Evolutionary conservation across 2,888 invertebrate genomes (phyloP).

Genomic region (Tethea ocularis): DNA sequence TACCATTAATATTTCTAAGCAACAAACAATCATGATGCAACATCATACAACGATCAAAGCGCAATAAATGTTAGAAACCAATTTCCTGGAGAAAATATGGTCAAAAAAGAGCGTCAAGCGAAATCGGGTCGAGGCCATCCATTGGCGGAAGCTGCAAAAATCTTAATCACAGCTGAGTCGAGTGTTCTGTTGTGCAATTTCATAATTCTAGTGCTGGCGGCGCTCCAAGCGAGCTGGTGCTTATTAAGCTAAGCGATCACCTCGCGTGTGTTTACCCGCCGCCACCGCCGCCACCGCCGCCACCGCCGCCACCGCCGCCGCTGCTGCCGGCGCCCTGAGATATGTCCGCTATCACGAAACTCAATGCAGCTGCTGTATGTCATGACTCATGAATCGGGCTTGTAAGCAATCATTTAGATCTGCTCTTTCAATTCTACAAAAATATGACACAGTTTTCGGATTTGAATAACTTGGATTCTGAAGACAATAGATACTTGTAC

Average conservation of each 20-base stretch:
- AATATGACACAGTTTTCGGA: too few relatives aligned
- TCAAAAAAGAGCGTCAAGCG: slow-evolving; percentile 24
- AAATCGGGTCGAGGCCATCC: slow-evolving; percentile 24
- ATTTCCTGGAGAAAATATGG: slow-evolving; percentile 26
- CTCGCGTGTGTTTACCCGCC: slow-evolving; percentile 41
- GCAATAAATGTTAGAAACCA: slow-evolving; percentile 25
- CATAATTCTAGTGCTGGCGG: slow-evolving; percentile 51
- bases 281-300: background rate
- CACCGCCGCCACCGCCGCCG: too few relatives aligned
- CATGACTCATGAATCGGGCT: background rate
- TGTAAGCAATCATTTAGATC: background rate
- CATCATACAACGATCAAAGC: slow-evolving; percentile 9
- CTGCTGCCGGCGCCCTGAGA: background rate
- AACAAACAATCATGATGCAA: background rate
- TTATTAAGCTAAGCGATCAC: slow-evolving; percentile 60
- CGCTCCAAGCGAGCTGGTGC: slow-evolving; percentile 42
- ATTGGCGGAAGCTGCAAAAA: slow-evolving; percentile 32
- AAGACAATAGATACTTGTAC: too few relatives aligned
- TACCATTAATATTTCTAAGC: too few relatives aligned
- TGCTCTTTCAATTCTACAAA: background rate
- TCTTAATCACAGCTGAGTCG: slow-evolving; percentile 60
- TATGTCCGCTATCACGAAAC: slow-evolving; percentile 1
- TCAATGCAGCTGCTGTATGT: background rate
- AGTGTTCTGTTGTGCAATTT: slow-evolving; percentile 43
- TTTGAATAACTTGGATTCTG: too few relatives aligned